Evolutionary conservation across 2,797 vertebrate species (phyloP).

Genomic region (Enteromius viviparus): DNA sequence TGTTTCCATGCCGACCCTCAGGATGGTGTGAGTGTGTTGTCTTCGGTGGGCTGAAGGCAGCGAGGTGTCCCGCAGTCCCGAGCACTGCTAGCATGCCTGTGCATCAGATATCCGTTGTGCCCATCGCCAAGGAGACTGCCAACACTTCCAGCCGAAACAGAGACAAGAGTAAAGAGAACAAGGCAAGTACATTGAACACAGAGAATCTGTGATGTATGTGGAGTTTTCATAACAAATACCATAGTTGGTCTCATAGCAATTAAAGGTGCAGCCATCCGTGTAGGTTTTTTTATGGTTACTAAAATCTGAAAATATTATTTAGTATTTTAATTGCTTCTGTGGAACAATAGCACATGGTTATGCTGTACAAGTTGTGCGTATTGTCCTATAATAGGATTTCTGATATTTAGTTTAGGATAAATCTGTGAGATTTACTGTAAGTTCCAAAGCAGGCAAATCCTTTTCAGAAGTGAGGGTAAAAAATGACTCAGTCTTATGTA

Average conservation of each 20-base stretch:
- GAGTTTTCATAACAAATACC: constrained; percentile 4
- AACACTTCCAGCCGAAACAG: constrained; percentile 82
- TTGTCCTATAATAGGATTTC: neutral
- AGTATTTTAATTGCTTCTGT: constrained; percentile 1
- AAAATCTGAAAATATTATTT: neutral
- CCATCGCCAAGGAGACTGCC: constrained; percentile 79
- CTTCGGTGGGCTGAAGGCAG: constrained; percentile 25
- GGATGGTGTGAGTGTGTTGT: constrained; percentile 29
- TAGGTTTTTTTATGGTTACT: neutral
- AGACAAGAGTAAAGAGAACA: constrained; percentile 85
- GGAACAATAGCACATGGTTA: neutral
- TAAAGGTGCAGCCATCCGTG: neutral
- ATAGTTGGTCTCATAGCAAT: neutral
- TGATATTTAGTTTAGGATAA: neutral
- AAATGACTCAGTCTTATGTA: constrained; percentile 16
- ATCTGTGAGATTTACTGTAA: neutral
- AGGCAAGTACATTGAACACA: constrained; percentile 75
- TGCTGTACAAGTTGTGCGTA: neutral
- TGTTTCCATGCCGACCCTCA: constrained; percentile 34
- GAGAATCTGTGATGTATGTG: neutral
- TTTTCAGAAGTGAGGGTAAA: constrained; percentile 1
- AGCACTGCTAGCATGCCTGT: constrained; percentile 84
- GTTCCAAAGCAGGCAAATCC: neutral
- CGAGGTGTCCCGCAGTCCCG: constrained; percentile 61
- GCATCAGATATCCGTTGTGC: constrained; percentile 93